These are phyloP conservation scores for Phenacoccus solenopsis DNA, from an alignment of 1,140 invertebrate genomes.

Conservation along the genomic window DNA sequence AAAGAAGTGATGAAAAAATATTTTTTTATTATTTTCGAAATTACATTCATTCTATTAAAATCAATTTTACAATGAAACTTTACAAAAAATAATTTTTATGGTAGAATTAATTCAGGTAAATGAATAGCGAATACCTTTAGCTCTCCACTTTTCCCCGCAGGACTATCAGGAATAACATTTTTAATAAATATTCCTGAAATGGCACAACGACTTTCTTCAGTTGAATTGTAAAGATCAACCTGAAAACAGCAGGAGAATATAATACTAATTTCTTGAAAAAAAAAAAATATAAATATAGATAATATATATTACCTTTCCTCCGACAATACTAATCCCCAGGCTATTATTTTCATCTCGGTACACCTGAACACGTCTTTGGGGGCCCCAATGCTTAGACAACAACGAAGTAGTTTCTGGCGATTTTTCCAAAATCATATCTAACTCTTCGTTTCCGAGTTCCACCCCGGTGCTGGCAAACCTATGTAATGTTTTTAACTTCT, in stretches of 20 bases:
- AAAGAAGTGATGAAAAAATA: too few relatives aligned
- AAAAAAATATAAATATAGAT: background rate
- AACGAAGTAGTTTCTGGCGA: conserved; percentile 31
- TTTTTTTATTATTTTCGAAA: too few relatives aligned
- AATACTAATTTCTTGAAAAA: background rate
- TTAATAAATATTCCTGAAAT: conserved; percentile 96
- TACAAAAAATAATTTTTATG: too few relatives aligned
- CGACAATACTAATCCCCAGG: conserved; percentile 93
- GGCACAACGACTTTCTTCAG: conserved; percentile 35
- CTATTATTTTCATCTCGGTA: conserved; percentile 55
- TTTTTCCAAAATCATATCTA: conserved; percentile 3
- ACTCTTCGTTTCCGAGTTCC: conserved; percentile 22
- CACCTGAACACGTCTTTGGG: conserved; percentile 59
- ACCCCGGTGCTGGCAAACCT: conserved; percentile 24
- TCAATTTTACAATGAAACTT: too few relatives aligned
- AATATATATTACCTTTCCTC: conserved; percentile 63
- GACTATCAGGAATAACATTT: conserved; percentile 86
- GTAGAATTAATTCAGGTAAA: too few relatives aligned
- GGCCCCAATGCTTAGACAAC: conserved; percentile 75
- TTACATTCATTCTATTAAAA: too few relatives aligned
- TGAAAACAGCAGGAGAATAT: conserved; percentile 29
- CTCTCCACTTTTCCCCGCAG: conserved; percentile 77
- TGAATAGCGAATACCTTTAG: conserved; percentile 52
- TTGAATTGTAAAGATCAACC: conserved; percentile 44
- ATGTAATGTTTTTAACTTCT: conserved; percentile 13